These are phyloP conservation scores for Halichoerus grypus DNA, from an alignment of 2,113 vertebrate genomes.

Conservation along the genomic window DNA sequence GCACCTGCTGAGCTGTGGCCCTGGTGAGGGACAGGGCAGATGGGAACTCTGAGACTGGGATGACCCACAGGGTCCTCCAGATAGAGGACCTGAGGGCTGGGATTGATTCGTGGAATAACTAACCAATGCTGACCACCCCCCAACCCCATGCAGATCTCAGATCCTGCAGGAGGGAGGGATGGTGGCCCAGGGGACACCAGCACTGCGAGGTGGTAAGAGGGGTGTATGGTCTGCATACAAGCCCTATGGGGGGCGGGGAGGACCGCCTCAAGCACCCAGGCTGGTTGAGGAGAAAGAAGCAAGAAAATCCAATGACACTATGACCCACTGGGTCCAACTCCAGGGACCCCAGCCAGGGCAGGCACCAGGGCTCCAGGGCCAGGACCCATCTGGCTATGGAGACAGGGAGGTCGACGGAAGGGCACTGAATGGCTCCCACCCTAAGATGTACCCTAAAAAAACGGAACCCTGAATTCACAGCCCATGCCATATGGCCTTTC, in stretches of 20 bases:
- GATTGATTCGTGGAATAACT: rapidly evolving
- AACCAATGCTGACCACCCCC: too few species aligned
- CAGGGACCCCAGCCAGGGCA: rapidly evolving
- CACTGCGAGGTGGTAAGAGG: neutral
- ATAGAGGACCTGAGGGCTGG: neutral
- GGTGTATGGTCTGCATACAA: too few species aligned
- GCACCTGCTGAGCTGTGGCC: neutral
- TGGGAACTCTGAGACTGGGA: neutral
- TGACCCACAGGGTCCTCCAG: neutral
- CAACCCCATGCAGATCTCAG: neutral
- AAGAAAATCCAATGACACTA: neutral
- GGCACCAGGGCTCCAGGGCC: neutral
- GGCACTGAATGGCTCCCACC: neutral
- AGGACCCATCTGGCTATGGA: neutral
- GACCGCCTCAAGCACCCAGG: neutral
- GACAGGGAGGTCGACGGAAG: neutral
- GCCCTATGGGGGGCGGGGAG: neutral
- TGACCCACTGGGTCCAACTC: neutral
- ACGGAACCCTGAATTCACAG: neutral
- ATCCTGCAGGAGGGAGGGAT: neutral
- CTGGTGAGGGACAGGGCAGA: neutral
- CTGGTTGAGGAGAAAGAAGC: neutral
- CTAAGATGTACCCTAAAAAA: neutral
- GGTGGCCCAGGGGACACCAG: neutral
- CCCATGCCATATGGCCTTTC: neutral